These are phyloP conservation scores for Leuctra nigra DNA, from an alignment of 2,888 invertebrate genomes.

Conservation along the genomic window DNA sequence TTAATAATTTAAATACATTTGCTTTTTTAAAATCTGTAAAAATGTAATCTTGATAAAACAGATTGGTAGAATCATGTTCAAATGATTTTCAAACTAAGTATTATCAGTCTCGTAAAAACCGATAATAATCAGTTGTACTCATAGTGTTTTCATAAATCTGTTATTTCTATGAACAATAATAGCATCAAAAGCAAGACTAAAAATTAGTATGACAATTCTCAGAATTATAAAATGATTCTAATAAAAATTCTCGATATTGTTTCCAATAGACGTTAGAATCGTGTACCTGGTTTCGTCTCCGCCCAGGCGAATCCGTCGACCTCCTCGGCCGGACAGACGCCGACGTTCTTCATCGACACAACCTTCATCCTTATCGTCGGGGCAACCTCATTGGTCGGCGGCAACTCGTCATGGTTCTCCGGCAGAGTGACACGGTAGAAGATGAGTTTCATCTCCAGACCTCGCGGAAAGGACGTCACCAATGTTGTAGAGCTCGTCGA, in stretches of 20 bases:
- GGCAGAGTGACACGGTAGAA: not conserved
- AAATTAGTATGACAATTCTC: not conserved
- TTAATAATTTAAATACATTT: too few species aligned
- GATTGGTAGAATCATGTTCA: too few species aligned
- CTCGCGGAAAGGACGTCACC: too few species aligned
- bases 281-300: constrained; percentile 2
- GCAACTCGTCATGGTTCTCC: not conserved
- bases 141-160: too few species aligned
- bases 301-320: not conserved
- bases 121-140: too few species aligned
- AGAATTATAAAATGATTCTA: not conserved
- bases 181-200: too few species aligned
- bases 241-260: not conserved
- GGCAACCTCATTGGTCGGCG: not conserved
- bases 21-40: too few species aligned
- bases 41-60: too few species aligned
- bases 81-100: too few species aligned
- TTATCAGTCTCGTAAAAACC: too few species aligned
- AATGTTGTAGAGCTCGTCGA: not conserved
- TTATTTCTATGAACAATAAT: too few species aligned
- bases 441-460: too few species aligned
- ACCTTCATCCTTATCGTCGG: not conserved
- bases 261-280: not conserved
- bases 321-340: not conserved
- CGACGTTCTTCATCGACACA: not conserved